phyloP scores from a whole-genome alignment of 1,140 invertebrate species.

The Drosophila ohnishii region DNA sequence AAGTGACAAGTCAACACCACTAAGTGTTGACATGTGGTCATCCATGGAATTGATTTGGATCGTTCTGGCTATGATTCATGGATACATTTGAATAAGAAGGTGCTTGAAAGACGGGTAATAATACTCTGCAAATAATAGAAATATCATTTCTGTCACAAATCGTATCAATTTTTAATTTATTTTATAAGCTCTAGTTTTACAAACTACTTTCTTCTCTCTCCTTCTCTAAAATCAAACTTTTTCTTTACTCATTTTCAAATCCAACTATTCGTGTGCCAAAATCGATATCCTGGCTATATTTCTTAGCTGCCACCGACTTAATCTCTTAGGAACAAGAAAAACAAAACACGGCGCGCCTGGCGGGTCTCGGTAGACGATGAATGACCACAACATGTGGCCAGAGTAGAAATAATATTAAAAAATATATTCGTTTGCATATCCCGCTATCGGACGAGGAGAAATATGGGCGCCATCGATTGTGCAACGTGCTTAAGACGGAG shows the following conservation, averaged over 20 bases:
- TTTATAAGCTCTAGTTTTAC: neutral
- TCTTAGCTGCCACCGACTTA: slow-evolving; percentile 44
- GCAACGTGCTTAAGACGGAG: slow-evolving; percentile 59
- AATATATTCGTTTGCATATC: slow-evolving; percentile 38
- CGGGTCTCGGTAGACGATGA: slow-evolving; percentile 33
- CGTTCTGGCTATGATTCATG: slow-evolving; percentile 3
- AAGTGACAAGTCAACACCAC: slow-evolving; percentile 16
- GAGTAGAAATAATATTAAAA: slow-evolving; percentile 44
- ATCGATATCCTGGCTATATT: slow-evolving; percentile 49
- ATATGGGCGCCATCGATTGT: slow-evolving; percentile 70
- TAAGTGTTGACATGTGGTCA: slow-evolving; percentile 15
- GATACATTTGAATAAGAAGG: neutral
- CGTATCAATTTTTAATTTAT: too few species aligned
- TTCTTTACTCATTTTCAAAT: neutral
- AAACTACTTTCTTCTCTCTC: neutral
- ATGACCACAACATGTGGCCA: slow-evolving; percentile 63
- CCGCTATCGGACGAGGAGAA: slow-evolving; percentile 50
- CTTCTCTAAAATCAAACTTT: neutral
- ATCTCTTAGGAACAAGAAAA: slow-evolving; percentile 28
- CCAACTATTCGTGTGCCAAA: slow-evolving; percentile 8
- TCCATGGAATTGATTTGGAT: slow-evolving; percentile 18
- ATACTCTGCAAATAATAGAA: neutral
- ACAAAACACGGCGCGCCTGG: slow-evolving; percentile 36
- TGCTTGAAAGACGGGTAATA: too few species aligned
- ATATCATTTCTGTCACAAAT: too few species aligned